A percentile compares a stretch with the other conserved stretches of the same genome.
Conservation (phyloP, 2,888 invertebrate genomes). For the Drosophila differens region DNA sequence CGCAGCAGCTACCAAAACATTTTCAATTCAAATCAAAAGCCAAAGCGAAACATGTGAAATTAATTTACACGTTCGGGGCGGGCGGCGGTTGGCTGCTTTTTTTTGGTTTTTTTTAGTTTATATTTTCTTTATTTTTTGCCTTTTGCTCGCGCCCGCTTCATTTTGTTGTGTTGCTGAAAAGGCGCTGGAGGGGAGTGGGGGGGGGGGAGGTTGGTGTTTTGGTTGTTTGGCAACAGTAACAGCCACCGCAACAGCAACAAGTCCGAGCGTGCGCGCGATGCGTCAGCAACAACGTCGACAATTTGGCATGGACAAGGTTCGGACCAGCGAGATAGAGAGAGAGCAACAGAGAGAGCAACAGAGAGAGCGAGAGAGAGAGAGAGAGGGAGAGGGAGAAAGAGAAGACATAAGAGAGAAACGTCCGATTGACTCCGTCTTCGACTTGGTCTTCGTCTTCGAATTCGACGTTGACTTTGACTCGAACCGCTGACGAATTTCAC, state of each 20-base stretch:
- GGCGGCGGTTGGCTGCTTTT: neutral
- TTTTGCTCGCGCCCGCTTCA: neutral
- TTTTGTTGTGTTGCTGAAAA: conserved; percentile 7
- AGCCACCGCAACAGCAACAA: conserved; percentile 22
- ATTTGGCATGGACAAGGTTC: conserved; percentile 56
- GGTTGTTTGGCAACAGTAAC: conserved; percentile 36
- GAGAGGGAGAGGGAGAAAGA: neutral
- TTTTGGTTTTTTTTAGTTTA: neutral
- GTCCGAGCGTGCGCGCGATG: conserved; percentile 55
- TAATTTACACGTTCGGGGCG: conserved; percentile 71
- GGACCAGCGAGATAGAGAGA: conserved; percentile 39
- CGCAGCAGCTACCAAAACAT: conserved; percentile 21
- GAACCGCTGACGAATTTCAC: conserved; percentile 59
- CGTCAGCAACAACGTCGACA: conserved; percentile 60
- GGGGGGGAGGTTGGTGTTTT: conserved; percentile 1
- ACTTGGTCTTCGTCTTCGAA: neutral
- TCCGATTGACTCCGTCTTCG: conserved; percentile 17
- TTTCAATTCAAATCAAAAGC: conserved; percentile 43
- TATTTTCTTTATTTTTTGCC: neutral
- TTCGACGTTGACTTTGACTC: neutral
- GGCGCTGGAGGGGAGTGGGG: neutral
- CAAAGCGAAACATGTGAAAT: conserved; percentile 75
- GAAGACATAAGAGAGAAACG: conserved; percentile 33
- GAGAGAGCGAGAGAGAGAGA: neutral
- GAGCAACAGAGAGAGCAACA: neutral